Conservation (phyloP, 1,140 invertebrate species). For the Triops longicaudatus region DNA sequence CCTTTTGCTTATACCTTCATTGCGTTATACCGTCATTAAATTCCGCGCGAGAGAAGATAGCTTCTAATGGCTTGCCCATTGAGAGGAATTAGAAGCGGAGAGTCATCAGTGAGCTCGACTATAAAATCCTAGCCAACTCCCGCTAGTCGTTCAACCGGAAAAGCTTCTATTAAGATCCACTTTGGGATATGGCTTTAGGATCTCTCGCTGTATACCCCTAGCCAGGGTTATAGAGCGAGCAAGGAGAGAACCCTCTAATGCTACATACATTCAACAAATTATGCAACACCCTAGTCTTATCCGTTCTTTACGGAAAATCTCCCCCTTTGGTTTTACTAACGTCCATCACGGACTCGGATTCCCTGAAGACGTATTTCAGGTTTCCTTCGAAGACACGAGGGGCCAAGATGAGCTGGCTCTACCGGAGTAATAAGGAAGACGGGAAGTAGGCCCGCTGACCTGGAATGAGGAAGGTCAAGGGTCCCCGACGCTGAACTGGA, state of each 20-base stretch:
- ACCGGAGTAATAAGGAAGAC: background rate
- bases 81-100: conserved; percentile 6
- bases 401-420: background rate
- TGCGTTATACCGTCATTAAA: conserved; percentile 15
- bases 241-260: background rate
- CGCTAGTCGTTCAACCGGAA: background rate
- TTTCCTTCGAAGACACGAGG: background rate
- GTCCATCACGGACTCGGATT: background rate
- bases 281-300: background rate
- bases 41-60: conserved; percentile 1
- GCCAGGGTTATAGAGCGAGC: background rate
- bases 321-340: background rate
- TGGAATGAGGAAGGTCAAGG: conserved; percentile 11
- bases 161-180: conserved; percentile 15
- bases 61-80: conserved; percentile 7
- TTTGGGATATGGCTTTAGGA: conserved; percentile 12
- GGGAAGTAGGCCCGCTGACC: background rate
- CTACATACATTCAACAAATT: conserved; percentile 8
- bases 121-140: background rate
- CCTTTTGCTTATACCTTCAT: background rate
- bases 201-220: background rate
- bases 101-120: conserved; percentile 6
- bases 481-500: background rate
- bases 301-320: background rate
- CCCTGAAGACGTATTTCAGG: background rate